Conservation (phyloP, 2,888 invertebrate genomes). For the Limnephilus auricula region DNA sequence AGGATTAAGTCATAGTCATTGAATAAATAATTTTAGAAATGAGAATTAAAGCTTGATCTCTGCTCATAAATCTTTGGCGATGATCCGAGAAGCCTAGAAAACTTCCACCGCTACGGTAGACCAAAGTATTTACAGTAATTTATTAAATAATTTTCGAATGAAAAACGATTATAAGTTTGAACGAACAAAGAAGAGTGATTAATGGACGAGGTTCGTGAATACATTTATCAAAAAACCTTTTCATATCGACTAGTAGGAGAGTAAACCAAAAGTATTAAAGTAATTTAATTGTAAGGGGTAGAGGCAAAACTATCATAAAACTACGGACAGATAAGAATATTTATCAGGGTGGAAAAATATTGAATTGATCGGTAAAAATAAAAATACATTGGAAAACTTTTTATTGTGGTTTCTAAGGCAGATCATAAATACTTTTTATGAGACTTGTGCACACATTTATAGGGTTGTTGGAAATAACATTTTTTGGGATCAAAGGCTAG, state of each 20-base stretch:
- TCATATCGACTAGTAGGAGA: slow-evolving; percentile 13
- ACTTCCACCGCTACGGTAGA: not conserved
- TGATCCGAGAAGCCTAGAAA: slow-evolving; percentile 13
- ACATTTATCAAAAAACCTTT: slow-evolving; percentile 43
- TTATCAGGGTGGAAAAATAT: not conserved
- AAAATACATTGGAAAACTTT: slow-evolving; percentile 2
- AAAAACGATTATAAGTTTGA: slow-evolving; percentile 31
- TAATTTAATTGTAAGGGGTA: not conserved
- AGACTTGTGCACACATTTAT: not conserved
- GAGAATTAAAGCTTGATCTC: not conserved
- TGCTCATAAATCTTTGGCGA: slow-evolving; percentile 1
- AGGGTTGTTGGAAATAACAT: slow-evolving; percentile 5
- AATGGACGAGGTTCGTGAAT: slow-evolving; percentile 25
- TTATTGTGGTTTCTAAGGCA: not conserved
- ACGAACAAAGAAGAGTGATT: slow-evolving; percentile 35
- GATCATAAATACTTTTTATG: not conserved
- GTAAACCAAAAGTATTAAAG: not conserved
- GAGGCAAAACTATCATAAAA: not conserved
- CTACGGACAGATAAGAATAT: not conserved
- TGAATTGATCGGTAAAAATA: not conserved
- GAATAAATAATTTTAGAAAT: not conserved
- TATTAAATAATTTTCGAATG: slow-evolving; percentile 9
- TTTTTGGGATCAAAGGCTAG: slow-evolving; percentile 2
- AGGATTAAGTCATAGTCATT: slow-evolving; percentile 25
- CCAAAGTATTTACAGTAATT: not conserved